Conservation (phyloP, 2,888 invertebrate species). For the Dicyrtoma fusca region DNA sequence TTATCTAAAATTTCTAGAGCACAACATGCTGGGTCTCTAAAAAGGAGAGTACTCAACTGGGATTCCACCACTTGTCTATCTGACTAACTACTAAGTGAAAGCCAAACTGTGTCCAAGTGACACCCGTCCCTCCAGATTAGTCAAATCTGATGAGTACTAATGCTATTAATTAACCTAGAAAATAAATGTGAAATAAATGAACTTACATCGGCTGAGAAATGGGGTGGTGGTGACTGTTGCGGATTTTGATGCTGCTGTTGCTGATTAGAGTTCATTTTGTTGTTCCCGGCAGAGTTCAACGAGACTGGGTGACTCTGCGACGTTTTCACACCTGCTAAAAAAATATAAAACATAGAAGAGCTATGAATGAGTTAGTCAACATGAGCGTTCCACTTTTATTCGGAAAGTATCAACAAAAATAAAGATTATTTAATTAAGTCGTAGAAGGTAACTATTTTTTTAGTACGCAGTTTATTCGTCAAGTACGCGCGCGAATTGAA, state of each 20-base stretch:
- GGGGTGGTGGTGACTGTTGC: neutral
- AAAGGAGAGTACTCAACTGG: no score
- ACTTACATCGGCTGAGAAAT: slow-evolving; percentile 25
- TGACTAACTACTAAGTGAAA: no score
- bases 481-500: no score
- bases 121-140: neutral
- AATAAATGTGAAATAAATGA: neutral
- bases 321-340: slow-evolving; percentile 39
- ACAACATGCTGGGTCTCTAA: no score
- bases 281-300: slow-evolving; percentile 36
- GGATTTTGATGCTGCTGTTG: slow-evolving; percentile 35
- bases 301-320: slow-evolving; percentile 39
- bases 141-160: slow-evolving; percentile 1
- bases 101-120: no score
- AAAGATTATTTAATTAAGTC: neutral
- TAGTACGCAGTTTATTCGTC: no score
- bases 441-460: no score
- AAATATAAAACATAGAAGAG: slow-evolving; percentile 1
- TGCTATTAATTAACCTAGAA: neutral
- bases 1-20: no score
- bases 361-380: no score
- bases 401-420: no score
- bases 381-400: no score
- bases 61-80: no score
- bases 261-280: slow-evolving; percentile 32